Evolutionary conservation across 2,888 invertebrate genomes (phyloP), one percentile per base, ranked within the genome.

Genomic region (Nemoura dubitans): DNA sequence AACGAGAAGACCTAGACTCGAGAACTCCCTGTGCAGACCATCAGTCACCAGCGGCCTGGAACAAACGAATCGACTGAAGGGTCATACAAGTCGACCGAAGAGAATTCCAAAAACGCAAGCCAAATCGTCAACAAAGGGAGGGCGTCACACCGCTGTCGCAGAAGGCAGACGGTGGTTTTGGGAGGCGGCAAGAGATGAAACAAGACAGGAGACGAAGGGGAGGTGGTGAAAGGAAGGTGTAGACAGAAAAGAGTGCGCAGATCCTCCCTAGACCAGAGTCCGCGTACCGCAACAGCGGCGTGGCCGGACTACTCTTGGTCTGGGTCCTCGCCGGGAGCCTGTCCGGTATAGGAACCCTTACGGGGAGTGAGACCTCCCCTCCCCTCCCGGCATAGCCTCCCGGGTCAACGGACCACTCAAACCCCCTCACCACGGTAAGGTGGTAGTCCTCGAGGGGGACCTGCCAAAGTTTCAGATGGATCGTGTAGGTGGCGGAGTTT

Each of bases 391-490:
- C 59, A 59, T 59, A 21, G 59, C 21, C 59, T 59, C 59, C 59
- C 59, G 59, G 59, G 14, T 59, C 59, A 59, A 7, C 59, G 59
- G 21, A 21, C 59, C 59, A 59, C 59, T 1, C 59, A 59, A 59
- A 59, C 59, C 59, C 59, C 59, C 21, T 59, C 59, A 59, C 59
- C 59, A 59, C 59, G 59, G 59, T 59, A 59, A 59, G 59, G 59
- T 59, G 14, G 2, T 59, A 59, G 59, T n/a, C 59, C 59, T 59
- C 59, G 59, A 59, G 21, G 59, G 36, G 36, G 36, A n/a, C n/a
- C n/a, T n/a, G n/a, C n/a, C n/a, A n/a, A n/a, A n/a, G n/a, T n/a
- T n/a, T n/a, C n/a, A n/a, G n/a, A n/a, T n/a, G n/a, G n/a, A n/a
- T n/a, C n/a, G n/a, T n/a, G n/a, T n/a, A n/a, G n/a, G n/a, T n/a